Conservation (phyloP, 2,888 invertebrate species). For the Eilema griseolum region DNA sequence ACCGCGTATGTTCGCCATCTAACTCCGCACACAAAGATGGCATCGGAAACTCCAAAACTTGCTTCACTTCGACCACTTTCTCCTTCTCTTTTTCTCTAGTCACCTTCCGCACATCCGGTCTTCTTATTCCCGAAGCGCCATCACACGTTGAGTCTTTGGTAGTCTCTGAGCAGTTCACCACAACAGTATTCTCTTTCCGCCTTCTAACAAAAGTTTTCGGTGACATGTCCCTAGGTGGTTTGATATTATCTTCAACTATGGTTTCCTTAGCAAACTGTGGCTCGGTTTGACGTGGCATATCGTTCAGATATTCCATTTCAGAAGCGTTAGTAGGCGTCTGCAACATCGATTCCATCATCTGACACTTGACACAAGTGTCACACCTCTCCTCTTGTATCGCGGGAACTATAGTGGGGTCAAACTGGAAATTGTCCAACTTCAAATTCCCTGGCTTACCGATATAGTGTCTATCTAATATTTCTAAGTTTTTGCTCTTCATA, state of each 20-base stretch:
- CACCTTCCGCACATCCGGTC: conserved; percentile 43
- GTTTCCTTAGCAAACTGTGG: conserved; percentile 77
- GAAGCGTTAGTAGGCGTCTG: conserved; percentile 94
- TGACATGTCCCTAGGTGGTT: conserved; percentile 57
- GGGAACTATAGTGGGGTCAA: conserved; percentile 81
- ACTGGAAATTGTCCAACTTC: conserved; percentile 84
- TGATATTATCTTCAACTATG: conserved; percentile 57
- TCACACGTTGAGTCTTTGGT: conserved; percentile 32
- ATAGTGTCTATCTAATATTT: conserved; percentile 87
- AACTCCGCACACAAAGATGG: conserved; percentile 61
- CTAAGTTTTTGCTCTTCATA: conserved; percentile 91
- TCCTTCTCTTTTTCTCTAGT: conserved; percentile 46
- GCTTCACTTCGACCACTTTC: conserved; percentile 66
- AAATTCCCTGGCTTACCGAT: conserved; percentile 86
- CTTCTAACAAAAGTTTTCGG: conserved; percentile 79
- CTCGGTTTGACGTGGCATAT: conserved; percentile 75
- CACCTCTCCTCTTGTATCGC: conserved; percentile 83
- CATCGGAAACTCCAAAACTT: conserved; percentile 87
- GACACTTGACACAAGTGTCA: conserved; percentile 84
- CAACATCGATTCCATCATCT: conserved; percentile 86
- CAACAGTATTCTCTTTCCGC: conserved; percentile 77
- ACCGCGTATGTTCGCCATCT: conserved; percentile 37
- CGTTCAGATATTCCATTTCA: conserved; percentile 88
- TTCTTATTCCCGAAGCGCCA: conserved; percentile 41
- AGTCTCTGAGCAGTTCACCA: conserved; percentile 66